Base-by-base conservation (phyloP, 1,140 invertebrate species). In the Drosophila novamexicana region DNA sequence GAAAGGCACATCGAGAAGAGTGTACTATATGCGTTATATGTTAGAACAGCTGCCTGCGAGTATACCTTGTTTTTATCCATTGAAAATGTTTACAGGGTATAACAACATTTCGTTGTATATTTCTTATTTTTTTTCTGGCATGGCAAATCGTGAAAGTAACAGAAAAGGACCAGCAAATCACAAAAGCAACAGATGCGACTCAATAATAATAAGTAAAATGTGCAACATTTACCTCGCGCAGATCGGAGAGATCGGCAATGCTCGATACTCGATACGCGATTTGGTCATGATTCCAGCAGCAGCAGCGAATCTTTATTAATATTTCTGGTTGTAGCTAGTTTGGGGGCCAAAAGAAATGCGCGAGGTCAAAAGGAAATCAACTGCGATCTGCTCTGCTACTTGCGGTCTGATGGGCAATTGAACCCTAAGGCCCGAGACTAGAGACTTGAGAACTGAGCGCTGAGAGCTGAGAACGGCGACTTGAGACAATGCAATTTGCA, bases 181-280 rank as follows among this genome's bases (percentile, higher is more conserved):
- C 79, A 81, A 76, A 53, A 44, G 14, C 63, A 58, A 29, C 58
- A 71, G 73, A 79, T 54, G 61, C 54, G 64, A 67, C 45, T 67
- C 80, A 80, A 85, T 84, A 79, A 85, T 84, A 80, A 84, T 85
- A 84, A 84, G 73, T 80, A 84, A 80, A 74, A 79, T 74, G 69
- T 78, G 67, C 63, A 63, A 62, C 44, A 59, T 63, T 68, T 67
- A 34, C 37, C 16, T 9, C 32, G 16, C 7, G 40, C 7, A 45
- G 40, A 42, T 58, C 56, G 56, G 29, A 6, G n/a, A 44, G 50
- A 63, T 70, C 59, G 52, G 45, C 45, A 40, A 59, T 59, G 34
- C 32, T 36, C 53, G 52, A 49, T 66, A 3, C 14, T 14, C 18
- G 50, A 69, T 68, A 34, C 57, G n/a, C 53, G 63, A 82, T 82